Evolutionary conservation across 2,113 vertebrate species (phyloP).

Genomic region (Pagrus major): DNA sequence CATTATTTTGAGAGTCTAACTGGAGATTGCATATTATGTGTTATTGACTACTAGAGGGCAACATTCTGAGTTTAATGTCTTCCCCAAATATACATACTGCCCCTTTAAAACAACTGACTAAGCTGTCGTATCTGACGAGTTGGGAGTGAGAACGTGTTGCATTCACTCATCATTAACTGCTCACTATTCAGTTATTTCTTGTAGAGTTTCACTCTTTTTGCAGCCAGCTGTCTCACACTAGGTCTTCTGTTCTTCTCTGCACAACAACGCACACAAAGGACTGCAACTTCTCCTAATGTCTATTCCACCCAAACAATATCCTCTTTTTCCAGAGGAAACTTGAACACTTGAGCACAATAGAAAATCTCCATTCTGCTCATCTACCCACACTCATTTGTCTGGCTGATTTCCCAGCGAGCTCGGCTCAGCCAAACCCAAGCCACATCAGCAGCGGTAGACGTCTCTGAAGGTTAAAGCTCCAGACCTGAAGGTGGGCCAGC

Average conservation of each 20-base stretch:
- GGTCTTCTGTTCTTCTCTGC: slow-evolving; percentile 18
- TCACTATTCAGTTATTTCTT: background rate
- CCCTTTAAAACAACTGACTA: too few relatives aligned
- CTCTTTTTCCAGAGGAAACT: slow-evolving; percentile 53
- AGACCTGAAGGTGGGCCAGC: slow-evolving; percentile 62
- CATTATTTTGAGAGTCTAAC: too few relatives aligned
- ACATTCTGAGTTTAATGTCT: too few relatives aligned
- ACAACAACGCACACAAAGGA: slow-evolving; percentile 6
- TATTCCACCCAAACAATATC: slow-evolving; percentile 49
- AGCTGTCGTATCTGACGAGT: too few relatives aligned
- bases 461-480: slow-evolving; percentile 61
- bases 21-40: too few relatives aligned
- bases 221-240: slow-evolving; percentile 13
- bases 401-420: slow-evolving; percentile 61
- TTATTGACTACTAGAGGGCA: too few relatives aligned
- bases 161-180: background rate
- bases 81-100: too few relatives aligned
- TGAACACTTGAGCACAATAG: slow-evolving; percentile 37
- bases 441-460: slow-evolving; percentile 62
- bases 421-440: slow-evolving; percentile 59
- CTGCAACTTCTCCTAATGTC: slow-evolving; percentile 21
- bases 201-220: background rate
- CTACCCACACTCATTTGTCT: slow-evolving; percentile 58
- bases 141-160: too few relatives aligned
- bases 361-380: slow-evolving; percentile 51